Evolutionary conservation across 2,888 invertebrate genomes (phyloP).

Genomic region (Lepidonotus clava): DNA sequence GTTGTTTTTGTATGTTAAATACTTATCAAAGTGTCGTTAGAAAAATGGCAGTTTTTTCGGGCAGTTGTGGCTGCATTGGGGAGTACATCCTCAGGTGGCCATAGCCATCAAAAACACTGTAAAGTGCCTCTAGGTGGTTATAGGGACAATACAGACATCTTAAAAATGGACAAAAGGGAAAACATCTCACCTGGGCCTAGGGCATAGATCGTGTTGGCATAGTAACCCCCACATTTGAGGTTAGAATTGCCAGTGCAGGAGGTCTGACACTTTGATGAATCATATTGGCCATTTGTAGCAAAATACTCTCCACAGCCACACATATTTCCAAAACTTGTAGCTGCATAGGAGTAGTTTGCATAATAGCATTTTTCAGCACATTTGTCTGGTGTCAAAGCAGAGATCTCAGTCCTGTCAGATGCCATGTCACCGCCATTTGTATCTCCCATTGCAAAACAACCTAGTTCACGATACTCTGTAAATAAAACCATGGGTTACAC

Average conservation of each 20-base stretch:
- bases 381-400: neutral
- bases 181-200: neutral
- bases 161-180: too few species aligned
- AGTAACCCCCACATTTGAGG: neutral
- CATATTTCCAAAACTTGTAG: neutral
- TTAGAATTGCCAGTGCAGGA: neutral
- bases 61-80: too few species aligned
- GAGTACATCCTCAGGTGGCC: too few species aligned
- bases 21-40: too few species aligned
- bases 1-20: too few species aligned
- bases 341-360: constrained; percentile 26
- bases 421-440: neutral
- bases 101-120: too few species aligned
- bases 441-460: neutral
- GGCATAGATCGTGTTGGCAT: neutral
- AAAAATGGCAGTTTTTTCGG: too few species aligned
- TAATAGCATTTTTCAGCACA: constrained; percentile 27
- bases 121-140: too few species aligned
- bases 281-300: neutral
- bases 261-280: neutral
- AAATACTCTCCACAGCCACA: constrained; percentile 34
- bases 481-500: neutral
- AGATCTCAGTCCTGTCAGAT: neutral
- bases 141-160: too few species aligned
- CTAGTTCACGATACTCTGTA: neutral